phyloP scores from a whole-genome alignment of 2,888 invertebrate species.

The Pyrrhosoma nymphula region DNA sequence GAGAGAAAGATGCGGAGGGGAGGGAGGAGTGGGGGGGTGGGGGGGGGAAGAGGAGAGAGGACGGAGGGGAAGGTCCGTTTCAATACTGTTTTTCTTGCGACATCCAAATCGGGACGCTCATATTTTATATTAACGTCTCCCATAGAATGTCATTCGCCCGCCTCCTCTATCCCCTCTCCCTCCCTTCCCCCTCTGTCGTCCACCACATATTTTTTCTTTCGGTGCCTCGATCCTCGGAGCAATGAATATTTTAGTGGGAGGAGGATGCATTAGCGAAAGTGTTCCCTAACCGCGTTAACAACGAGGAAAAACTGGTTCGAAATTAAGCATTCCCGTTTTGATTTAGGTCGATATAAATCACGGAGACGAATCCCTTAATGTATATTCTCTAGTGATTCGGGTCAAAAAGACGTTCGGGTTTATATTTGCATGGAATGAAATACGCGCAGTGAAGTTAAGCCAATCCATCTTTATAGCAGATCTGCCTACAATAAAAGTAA shows the following conservation, averaged over 20 bases:
- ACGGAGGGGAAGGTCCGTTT: constrained; percentile 13
- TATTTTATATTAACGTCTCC: constrained; percentile 21
- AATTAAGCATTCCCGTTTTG: background rate
- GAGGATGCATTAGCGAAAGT: background rate
- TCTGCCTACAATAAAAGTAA: background rate
- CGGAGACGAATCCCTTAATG: background rate
- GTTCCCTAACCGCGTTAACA: background rate
- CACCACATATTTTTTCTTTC: background rate
- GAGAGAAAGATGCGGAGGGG: background rate
- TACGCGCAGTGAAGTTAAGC: background rate
- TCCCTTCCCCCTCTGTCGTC: background rate
- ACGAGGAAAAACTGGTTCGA: background rate
- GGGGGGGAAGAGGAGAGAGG: background rate
- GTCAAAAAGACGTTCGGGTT: background rate
- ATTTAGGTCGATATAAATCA: background rate
- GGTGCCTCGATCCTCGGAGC: background rate
- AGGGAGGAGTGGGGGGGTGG: background rate
- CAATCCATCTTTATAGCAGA: background rate
- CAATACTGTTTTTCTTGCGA: constrained; percentile 22
- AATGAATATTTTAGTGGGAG: constrained; percentile 10
- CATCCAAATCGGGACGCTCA: constrained; percentile 15
- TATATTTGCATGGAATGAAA: background rate
- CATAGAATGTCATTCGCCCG: background rate
- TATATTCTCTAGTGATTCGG: background rate
- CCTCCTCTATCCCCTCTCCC: background rate